Evolutionary conservation across 2,888 invertebrate species (phyloP), one percentile per base, ranked within the genome.

Genomic region (Lathronympha strigana): DNA sequence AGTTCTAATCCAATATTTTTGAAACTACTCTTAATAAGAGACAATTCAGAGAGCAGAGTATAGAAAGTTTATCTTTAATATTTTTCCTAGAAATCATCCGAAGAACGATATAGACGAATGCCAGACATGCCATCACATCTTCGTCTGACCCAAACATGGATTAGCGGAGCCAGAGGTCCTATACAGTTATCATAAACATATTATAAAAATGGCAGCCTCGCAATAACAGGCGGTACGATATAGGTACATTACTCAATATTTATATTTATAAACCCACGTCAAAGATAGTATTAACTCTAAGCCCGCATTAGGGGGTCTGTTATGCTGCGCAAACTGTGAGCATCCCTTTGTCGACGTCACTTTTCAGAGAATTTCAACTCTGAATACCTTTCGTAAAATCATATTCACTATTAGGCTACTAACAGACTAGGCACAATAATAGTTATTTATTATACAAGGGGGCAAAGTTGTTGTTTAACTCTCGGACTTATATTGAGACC

Each of bases 81-180:
- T n/a, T n/a, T n/a, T n/a, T n/a, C n/a, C n/a, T n/a, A n/a, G n/a
- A n/a, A n/a, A n/a, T n/a, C n/a, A n/a, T n/a, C n/a, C n/a, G n/a
- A n/a, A n/a, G n/a, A n/a, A n/a, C n/a, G n/a, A n/a, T 47, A 23
- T 6, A 45, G 21, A 5, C 23, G 23, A 23, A 13, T 15, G 43
- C 43, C 28, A 43, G 28, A 19, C 43, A 43, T 17, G 19, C 8
- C 9, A 5, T 5, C 19, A 31, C 47, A 45, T 33, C 21, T 31
- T 47, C 23, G 21, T 33, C 58, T 23, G 58, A 47, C 47, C 58
- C 58, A 58, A 47, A 47, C 47, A 4, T 15, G 33, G 31, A 47
- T 58, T 58, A 58, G 19, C 3, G 40, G 19, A 19, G 13, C 31
- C 55, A 57, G 43, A 28, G 55, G 28, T 43, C 43, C 13, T 47